These are phyloP conservation scores for Okapia johnstoni DNA, from an alignment of 2,113 vertebrate species.

Conservation along the genomic window DNA sequence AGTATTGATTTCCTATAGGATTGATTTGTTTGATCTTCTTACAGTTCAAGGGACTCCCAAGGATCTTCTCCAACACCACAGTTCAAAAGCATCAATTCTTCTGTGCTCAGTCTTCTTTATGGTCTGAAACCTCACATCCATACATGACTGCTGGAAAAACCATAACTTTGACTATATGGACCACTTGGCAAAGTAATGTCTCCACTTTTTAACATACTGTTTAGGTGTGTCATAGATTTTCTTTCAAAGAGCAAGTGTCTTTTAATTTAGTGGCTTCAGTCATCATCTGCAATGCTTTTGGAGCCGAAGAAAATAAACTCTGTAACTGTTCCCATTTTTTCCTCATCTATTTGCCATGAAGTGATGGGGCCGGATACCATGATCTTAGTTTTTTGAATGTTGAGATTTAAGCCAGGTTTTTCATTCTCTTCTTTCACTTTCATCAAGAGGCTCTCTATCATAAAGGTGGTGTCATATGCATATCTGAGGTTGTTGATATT, in stretches of 20 bases:
- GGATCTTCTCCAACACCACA: neutral
- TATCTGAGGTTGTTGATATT: neutral
- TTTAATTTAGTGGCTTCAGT: neutral
- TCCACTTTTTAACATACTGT: neutral
- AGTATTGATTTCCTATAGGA: neutral
- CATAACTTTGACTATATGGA: neutral
- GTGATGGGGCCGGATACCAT: fast-evolving
- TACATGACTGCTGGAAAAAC: neutral
- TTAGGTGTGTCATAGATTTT: neutral
- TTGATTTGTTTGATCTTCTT: neutral
- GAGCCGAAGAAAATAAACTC: neutral
- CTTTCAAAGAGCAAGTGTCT: neutral
- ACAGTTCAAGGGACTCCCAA: neutral
- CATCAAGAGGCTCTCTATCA: neutral
- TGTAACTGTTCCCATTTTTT: neutral
- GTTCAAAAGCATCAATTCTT: neutral
- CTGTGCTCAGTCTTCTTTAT: neutral
- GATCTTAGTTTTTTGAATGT: neutral
- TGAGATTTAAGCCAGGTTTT: neutral
- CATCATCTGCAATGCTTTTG: neutral
- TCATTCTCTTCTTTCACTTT: neutral
- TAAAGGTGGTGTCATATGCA: neutral
- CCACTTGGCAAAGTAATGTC: neutral
- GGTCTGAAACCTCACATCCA: neutral
- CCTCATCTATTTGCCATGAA: neutral